These are phyloP conservation scores for Montipora capricornis DNA, from an alignment of 64 coral and sea anemone species.

Conservation along the genomic window DNA sequence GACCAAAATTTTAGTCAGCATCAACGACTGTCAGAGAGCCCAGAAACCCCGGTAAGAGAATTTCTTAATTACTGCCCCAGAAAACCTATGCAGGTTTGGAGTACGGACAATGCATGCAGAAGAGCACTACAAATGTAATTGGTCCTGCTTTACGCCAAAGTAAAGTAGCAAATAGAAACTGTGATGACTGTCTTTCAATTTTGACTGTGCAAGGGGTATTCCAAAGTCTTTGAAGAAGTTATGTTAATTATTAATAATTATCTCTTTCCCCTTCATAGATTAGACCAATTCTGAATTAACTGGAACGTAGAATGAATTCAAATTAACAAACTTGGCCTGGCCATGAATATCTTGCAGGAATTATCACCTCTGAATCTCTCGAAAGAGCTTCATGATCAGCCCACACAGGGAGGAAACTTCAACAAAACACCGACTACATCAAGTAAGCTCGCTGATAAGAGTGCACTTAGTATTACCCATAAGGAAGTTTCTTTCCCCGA, in stretches of 20 bases:
- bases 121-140: neutral
- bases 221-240: too few relatives aligned
- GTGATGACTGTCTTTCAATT: neutral
- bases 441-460: neutral
- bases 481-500: neutral
- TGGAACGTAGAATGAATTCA: too few relatives aligned
- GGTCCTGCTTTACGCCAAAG: neutral
- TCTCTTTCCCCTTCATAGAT: too few relatives aligned
- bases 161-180: neutral
- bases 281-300: too few relatives aligned
- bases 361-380: slow-evolving; percentile 32
- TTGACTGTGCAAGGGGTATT: too few relatives aligned
- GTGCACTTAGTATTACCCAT: neutral
- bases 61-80: too few relatives aligned
- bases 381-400: slow-evolving; percentile 7
- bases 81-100: neutral
- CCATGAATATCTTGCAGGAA: neutral
- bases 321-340: neutral
- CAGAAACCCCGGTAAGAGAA: slow-evolving; percentile 11
- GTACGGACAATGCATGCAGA: neutral
- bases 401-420: neutral
- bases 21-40: neutral
- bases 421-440: neutral
- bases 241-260: too few relatives aligned
- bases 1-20: neutral